Evolutionary conservation across 1,140 invertebrate species (phyloP), one percentile per base, ranked within the genome.

Genomic region (Harpegnathos saltator): DNA sequence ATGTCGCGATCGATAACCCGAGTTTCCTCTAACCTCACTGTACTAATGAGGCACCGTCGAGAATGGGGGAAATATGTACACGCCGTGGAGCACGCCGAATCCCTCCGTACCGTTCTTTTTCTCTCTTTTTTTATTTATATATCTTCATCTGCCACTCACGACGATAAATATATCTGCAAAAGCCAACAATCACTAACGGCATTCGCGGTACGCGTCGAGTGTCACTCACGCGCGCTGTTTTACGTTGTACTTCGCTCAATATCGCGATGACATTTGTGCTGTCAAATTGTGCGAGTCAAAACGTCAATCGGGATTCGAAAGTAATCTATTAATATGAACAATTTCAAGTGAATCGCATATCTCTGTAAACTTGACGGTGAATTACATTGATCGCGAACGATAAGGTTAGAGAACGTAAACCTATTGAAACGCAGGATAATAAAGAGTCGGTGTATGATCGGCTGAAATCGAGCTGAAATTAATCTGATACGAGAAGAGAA

Each of bases 111-210:
- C 61, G 29, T 48, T 24, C 48, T 29, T 38, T 48, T 14, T 62
- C 33, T 19, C 17, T 19, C 33, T 44, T 15, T 59, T 9, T 44
- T 7, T 44, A 48, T 24, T n/a, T 29, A 38, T 26, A 7, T 62
- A 19, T 19, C 17, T 26, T 24, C 26, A 9, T 59, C 14, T 38
- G 38, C 44, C 61, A 54, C 44, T 9, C 48, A 44, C 69, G 56
- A 73, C 84, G 63, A 77, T 66, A 86, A 78, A 87, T 87, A 84
- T 71, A 88, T 87, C 63, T 80, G 82, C 52, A 44, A 84, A 78
- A 83, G 54, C 62, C 68, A 62, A 74, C 82, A 87, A 84, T 87
- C 87, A 86, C 72, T 81, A 75, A 75, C 52, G 50, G 68, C 17
- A 62, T 75, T 80, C 66, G 29, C 54, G 54, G n/a, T n/a, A n/a